These are phyloP conservation scores for Tetrao urogallus DNA, from an alignment of 2,113 vertebrate species.

Conservation along the genomic window DNA sequence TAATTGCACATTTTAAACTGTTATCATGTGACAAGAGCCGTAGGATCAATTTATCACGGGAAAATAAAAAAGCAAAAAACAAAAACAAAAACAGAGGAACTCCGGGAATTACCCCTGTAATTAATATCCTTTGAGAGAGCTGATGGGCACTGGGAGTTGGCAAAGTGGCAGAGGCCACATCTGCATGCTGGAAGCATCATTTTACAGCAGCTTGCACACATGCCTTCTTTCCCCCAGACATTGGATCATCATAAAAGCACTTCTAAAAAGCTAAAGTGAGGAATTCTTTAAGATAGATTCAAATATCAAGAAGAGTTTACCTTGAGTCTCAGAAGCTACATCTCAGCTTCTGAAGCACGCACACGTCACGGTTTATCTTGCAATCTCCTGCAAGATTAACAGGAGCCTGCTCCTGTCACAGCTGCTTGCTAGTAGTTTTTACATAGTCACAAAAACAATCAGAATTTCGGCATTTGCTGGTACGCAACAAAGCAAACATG, in stretches of 20 bases:
- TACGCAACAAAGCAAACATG: not conserved
- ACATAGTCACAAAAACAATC: not conserved
- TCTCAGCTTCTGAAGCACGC: not conserved
- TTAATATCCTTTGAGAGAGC: not conserved
- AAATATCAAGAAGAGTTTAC: not conserved
- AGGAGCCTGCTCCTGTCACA: slow-evolving; percentile 3
- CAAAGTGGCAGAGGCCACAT: not conserved
- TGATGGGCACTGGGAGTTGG: not conserved
- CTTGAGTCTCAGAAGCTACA: not conserved
- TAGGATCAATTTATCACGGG: not conserved
- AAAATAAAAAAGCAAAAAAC: not conserved
- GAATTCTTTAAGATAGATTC: not conserved
- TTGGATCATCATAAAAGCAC: not conserved
- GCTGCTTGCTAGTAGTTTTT: not conserved
- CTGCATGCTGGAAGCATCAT: not conserved
- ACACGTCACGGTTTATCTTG: not conserved
- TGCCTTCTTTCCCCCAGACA: accelerated
- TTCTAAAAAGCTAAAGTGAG: not conserved
- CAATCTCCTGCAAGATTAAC: not conserved
- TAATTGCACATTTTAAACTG: not conserved
- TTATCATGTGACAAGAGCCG: not conserved
- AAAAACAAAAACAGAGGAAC: too few species aligned
- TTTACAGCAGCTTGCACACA: not conserved
- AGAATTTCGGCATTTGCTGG: not conserved
- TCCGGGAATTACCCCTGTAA: not conserved